A percentile compares a stretch with the other conserved stretches of the same genome.
These are phyloP conservation scores for Acanthornis magna DNA, from an alignment of 2,797 vertebrate genomes.

Conservation along the genomic window DNA sequence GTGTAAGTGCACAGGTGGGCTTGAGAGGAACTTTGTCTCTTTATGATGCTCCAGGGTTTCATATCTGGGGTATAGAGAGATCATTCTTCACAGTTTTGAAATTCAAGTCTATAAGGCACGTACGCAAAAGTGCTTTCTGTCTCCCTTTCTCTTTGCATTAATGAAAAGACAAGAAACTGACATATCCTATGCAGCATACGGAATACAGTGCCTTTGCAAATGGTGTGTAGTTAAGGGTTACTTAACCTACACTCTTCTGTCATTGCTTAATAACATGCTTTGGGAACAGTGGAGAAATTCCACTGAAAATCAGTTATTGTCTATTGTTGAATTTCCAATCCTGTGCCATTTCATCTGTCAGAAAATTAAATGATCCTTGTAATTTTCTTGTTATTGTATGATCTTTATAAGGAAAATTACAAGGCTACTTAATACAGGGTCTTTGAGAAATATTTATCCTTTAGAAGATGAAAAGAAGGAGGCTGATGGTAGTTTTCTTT, in stretches of 20 bases:
- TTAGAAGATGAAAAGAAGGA: not conserved
- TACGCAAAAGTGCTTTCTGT: not conserved
- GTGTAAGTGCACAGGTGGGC: not conserved
- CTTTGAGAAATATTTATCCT: not conserved
- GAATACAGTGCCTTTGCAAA: not conserved
- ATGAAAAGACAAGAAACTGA: not conserved
- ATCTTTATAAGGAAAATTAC: conserved; percentile 3
- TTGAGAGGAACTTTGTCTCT: not conserved
- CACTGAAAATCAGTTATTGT: not conserved
- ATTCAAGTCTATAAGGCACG: not conserved
- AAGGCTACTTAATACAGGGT: not conserved
- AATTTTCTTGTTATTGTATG: conserved; percentile 44
- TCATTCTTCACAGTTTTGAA: not conserved
- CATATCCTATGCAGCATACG: not conserved
- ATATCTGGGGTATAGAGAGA: not conserved
- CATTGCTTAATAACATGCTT: not conserved
- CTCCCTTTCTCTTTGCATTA: not conserved
- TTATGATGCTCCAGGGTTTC: not conserved
- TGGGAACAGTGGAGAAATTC: not conserved
- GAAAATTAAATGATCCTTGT: not conserved
- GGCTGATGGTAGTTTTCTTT: not conserved
- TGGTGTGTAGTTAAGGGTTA: not conserved
- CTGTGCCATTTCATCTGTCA: not conserved
- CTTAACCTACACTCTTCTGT: not conserved
- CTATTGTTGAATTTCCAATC: not conserved